Evolutionary conservation across 2,888 invertebrate species (phyloP), one percentile per base, ranked within the genome.

Genomic region (Meloe dianella): DNA sequence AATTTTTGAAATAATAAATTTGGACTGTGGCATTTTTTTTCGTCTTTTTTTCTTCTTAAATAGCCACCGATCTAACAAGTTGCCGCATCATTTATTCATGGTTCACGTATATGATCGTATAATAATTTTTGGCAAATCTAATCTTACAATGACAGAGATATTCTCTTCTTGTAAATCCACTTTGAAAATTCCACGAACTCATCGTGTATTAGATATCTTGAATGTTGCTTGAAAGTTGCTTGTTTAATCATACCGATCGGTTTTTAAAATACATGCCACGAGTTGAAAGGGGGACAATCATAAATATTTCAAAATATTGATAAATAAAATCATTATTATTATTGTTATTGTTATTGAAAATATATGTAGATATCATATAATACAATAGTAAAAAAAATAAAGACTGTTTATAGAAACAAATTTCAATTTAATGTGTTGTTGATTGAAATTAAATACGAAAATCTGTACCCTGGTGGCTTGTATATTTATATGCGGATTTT

Each of bases 91-190:
- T 54, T 35, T 54, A 54, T 22, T 63, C 62, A 66, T 61, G 66
- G 60, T 66, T 56, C 66, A 32, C 60, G 56, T 66, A 56, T 63
- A 59, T n/a, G 60, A 66, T 61, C 56, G 56, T 63, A 56, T 66
- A 63, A 66, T 60, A 66, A 66, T 66, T 66, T n/a, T 66, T 58
- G 66, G 66, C 63, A 66, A 66, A 66, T 66, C 66, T 66, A 66
- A 66, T 66, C 66, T 59, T 22, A 22, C 47, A 51, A 35, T 58
- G 61, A 61, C 61, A 30, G 64, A 30, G 64, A 59, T 38, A 38
- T 59, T 65, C 56, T 63, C 60, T 57, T 66, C 54, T 57, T 30
- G n/a, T 20, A 51, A 41, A 20, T 54, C 54, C 5, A 54, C 54
- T 54, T 6, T 54, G 54, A 6, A 24, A 24, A 54, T 54, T 54